Base-by-base conservation (phyloP, 1,140 invertebrate species). In the Hylaeus volcanicus region DNA sequence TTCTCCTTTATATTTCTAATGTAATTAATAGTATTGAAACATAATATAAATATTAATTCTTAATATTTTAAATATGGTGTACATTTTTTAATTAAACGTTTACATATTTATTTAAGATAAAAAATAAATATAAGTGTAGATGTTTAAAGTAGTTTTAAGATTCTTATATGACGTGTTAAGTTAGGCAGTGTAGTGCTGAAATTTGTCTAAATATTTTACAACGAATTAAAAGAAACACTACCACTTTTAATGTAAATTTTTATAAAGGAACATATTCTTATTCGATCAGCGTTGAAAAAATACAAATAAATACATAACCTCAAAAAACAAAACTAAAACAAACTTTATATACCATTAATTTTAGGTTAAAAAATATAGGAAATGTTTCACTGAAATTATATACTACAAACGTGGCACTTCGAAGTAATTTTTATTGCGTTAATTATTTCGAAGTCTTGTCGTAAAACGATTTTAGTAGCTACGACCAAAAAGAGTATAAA, bases 401-500 rank as follows among this genome's bases (percentile, higher is more conserved):
- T 48, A 8, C 37, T 12, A 26, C 41, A 77, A 60, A n/a, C 5
- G 14, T 48, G 5, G 26, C 51, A 8, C 3, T 60, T 58, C 12
- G 39, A 69, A 77, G 15, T 1, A 39, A 64, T 53, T n/a, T 69
- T 77, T 65, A 65, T 64, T 55, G 3, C 6, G 43, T 26, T 39
- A 60, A 58, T n/a, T 60, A 6, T 1, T 12, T 26, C 11, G 14
- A 5, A 61, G 41, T 12, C 55, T 9, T 8, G 5, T 73, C 45
- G 14, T 51, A 48, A 56, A 39, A 74, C 5, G 5, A 41, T 12
- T 70, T 95, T 96, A 99, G 93, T 99, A 99, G 93, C 98, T 99
- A 86, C 98, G 94, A 65, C 99, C 99, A 93, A 99, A 99, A 12
- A 99, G 92, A 37, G 97, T 98, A 92, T 98, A 99, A 93, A 94